Evolutionary conservation across 2,888 invertebrate species (phyloP), one percentile per base, ranked within the genome.

Genomic region (Trachelus tabidus): DNA sequence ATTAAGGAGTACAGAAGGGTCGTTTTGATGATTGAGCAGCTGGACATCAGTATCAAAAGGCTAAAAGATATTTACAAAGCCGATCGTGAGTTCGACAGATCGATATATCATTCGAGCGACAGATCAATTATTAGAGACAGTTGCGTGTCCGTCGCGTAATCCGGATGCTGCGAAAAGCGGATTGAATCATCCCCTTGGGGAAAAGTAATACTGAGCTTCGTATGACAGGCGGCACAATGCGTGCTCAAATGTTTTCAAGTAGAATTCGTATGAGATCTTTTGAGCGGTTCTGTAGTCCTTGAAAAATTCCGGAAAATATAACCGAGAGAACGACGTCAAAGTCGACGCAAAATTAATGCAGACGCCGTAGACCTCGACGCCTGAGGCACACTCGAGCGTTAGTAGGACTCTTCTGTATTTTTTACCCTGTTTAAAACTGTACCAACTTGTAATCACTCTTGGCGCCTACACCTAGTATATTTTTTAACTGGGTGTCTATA

Each of bases 191-290:
- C 4, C 71, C 71, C 71, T 31, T 71, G 56, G 56, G 9, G 31
- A 30, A 71, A 30, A 71, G 71, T 71, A 31, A 30, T 71, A 34
- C 56, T 9, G 9, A 9, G 23, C 23, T 56, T 23, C 23, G 6
- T 56, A 23, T 56, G 56, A 56, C 56, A 23, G 56, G 9, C 9
- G 9, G 56, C 56, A 56, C 56, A 23, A 56, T 56, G 56, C 33
- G 71, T 34, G 71, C 71, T 71, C 71, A 23, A 71, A 71, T 71
- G 71, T 71, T 71, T 71, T 31, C 71, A 71, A 71, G 71, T 71
- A 15, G 71, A 71, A 71, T 34, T 71, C 31, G 2, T 33, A 71
- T 31, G 71, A 34, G 33, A 34, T 31, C 31, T 34, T 71, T 71
- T 71, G 12, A 71, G 15, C 71, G 9, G 11, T 56, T 56, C 56